Conservation (phyloP, 2,797 vertebrate genomes). For the Macropodus opercularis region DNA sequence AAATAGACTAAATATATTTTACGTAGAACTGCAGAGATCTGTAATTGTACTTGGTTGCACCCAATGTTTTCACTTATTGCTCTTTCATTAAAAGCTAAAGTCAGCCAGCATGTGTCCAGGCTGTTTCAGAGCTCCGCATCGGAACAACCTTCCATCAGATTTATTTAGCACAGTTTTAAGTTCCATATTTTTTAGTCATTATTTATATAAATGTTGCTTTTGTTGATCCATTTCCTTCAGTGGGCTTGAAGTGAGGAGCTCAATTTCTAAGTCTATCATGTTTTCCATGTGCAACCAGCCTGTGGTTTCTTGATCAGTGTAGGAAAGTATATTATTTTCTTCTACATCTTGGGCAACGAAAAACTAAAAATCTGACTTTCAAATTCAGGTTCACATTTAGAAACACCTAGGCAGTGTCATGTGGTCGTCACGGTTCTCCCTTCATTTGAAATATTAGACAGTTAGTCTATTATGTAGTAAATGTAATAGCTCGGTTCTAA, state of each 20-base stretch:
- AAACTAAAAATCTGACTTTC: not conserved
- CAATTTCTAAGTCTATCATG: no score
- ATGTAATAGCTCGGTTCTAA: no score
- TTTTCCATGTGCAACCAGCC: slow-evolving; percentile 26
- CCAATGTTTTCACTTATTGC: no score
- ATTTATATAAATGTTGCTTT: not conserved
- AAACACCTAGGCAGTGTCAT: no score
- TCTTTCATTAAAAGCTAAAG: not conserved
- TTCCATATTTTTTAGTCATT: not conserved
- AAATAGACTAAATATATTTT: not conserved
- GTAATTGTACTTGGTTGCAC: not conserved
- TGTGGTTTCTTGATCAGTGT: not conserved
- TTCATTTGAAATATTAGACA: no score
- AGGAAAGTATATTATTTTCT: no score
- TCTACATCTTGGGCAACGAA: not conserved
- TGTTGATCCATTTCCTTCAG: not conserved
- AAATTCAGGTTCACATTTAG: no score
- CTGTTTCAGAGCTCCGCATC: not conserved
- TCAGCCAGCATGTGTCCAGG: not conserved
- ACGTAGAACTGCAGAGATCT: no score
- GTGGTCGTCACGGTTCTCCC: no score
- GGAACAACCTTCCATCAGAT: not conserved
- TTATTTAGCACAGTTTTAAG: not conserved
- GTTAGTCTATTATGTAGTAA: no score
- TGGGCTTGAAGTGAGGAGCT: not conserved